Conservation (phyloP, 2,888 invertebrate genomes). For the Lordiphosa andalusiaca region DNA sequence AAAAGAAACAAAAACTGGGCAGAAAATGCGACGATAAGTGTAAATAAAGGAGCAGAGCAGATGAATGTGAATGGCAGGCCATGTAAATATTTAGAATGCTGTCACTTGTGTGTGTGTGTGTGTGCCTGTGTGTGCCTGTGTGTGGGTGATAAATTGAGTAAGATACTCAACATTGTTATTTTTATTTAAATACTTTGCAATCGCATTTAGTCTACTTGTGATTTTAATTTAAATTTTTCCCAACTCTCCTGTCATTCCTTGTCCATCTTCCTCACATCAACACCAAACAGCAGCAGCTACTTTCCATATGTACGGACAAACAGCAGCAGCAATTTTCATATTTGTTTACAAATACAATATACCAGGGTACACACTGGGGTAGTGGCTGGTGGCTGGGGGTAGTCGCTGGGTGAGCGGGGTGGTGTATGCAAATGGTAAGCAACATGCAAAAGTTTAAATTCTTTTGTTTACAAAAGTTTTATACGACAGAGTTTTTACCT, state of each 20-base stretch:
- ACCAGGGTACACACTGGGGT: slow-evolving; percentile 13
- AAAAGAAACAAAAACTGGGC: neutral
- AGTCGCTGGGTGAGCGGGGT: neutral
- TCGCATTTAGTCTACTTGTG: no score
- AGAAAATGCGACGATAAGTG: neutral
- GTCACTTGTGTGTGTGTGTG: no score
- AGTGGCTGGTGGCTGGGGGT: neutral
- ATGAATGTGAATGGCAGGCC: no score
- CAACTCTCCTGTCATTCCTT: neutral
- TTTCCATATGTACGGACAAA: slow-evolving; percentile 10
- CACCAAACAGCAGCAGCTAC: neutral
- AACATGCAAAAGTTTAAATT: slow-evolving; percentile 66
- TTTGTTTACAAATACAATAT: slow-evolving; percentile 44
- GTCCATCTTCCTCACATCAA: neutral
- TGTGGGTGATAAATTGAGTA: no score
- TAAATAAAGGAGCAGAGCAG: no score
- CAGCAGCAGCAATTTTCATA: slow-evolving; percentile 44
- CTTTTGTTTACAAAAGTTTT: slow-evolving; percentile 19
- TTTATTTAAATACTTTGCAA: no score
- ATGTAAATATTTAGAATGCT: no score
- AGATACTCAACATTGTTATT: no score
- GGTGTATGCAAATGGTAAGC: slow-evolving; percentile 19
- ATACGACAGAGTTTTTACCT: no score
- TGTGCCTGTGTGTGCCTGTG: no score
- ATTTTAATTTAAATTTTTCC: slow-evolving; percentile 15